Conservation (phyloP, 53 echinoderm and acorn worm species). For the Luidia sarsii region DNA sequence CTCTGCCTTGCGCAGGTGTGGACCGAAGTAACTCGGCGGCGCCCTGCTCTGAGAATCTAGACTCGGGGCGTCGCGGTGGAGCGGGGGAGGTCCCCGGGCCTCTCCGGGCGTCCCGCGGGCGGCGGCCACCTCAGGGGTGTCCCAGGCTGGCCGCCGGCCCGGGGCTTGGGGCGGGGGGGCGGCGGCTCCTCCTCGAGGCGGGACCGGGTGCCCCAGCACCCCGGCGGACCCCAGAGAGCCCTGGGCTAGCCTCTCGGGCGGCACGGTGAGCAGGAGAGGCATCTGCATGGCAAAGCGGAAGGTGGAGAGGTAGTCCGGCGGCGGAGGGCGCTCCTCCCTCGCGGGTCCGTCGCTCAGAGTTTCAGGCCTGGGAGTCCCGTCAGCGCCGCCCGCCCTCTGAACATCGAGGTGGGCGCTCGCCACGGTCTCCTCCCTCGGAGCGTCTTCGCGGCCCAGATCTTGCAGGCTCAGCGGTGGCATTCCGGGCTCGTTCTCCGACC, state of each 20-base stretch:
- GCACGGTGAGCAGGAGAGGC: conserved; percentile 36
- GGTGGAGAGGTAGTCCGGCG: conserved; percentile 13
- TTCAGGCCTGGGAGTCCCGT: background rate
- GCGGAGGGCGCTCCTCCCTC: background rate
- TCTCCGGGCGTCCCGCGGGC: background rate
- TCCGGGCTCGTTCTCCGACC: background rate
- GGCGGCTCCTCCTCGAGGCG: conserved; percentile 3
- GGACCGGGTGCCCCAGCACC: background rate
- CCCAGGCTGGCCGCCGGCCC: background rate
- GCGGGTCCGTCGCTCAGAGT: no score
- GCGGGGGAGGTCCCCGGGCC: background rate
- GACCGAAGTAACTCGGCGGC: background rate
- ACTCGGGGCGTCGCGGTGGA: background rate
- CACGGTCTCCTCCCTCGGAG: background rate
- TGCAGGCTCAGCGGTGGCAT: conserved; percentile 6
- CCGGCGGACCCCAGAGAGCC: conserved; percentile 1
- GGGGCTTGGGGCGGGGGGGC: background rate
- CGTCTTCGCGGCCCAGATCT: conserved; percentile 11
- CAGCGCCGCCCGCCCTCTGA: background rate
- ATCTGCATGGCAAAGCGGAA: conserved; percentile 40
- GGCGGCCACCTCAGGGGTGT: background rate
- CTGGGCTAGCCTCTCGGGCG: conserved; percentile 29
- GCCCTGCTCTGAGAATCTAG: background rate
- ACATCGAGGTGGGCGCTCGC: background rate
- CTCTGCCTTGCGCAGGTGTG: background rate